Evolutionary conservation across 2,888 invertebrate genomes (phyloP), one percentile per base, ranked within the genome.

Genomic region (Rhodophaea formosa): DNA sequence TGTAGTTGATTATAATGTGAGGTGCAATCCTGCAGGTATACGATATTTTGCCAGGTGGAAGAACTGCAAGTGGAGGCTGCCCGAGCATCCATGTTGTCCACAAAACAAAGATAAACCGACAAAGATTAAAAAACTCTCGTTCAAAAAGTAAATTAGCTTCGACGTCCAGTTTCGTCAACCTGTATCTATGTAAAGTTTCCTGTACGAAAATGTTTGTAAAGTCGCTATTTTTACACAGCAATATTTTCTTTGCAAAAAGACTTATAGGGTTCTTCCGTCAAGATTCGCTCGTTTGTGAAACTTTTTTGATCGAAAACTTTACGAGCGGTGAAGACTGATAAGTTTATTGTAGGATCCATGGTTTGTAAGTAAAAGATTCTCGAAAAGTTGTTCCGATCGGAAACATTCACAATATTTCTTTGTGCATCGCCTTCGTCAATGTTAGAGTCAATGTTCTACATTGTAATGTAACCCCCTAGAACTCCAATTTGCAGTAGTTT

Each of bases 31-130:
- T 90, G 91, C 93, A 94, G 93, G 93, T 95, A 95, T 93, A 94
- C 95, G 92, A 95, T 95, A 92, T 95, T 95, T 94, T 95, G 95
- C 93, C 95, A 95, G 93, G 95, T 95, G 95, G 95, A 95, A 92
- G 95, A 95, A 92, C 94, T 95, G 92, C 95, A 95, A 93, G 93
- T 94, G 89, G 95, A 95, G 92, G 94, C 93, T 88, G 93, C 94
- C 87, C 92, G 94, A 91, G 93, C 93, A 85, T 91, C 92, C 86
- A 91, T 94, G 91, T 92, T 93, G 90, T 93, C 93, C 88, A 92
- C 92, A 87, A 92, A 92, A 85, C 92, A 92, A 89, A 92, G 92
- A 91, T 92, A 92, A 88, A 90, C 72, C 82, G 67, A 76, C 82
- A 78, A 90, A 88, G 86, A 69, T 79, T 68, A 90, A 88, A 88